phyloP scores from a whole-genome alignment of 2,113 vertebrate genomes.

The Zootoca vivipara region DNA sequence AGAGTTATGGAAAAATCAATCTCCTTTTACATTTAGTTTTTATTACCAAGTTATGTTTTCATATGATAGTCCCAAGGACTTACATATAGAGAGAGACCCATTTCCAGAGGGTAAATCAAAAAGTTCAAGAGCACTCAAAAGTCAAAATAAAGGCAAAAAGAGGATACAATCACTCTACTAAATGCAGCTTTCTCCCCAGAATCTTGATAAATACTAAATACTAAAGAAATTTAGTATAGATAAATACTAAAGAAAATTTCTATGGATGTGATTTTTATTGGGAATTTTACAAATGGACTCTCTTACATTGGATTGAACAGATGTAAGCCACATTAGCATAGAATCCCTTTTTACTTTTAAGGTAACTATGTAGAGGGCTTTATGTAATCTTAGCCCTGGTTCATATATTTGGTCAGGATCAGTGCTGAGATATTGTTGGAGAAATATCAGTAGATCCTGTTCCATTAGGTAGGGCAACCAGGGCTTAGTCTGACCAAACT shows the following conservation, averaged over 20 bases:
- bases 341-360: not conserved
- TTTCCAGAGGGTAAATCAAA: not conserved
- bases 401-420: not conserved
- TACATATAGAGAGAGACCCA: not conserved
- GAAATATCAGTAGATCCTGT: too few relatives aligned
- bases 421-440: not conserved
- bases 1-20: not conserved
- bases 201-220: not conserved
- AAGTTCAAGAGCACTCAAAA: not conserved
- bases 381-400: not conserved
- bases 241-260: not conserved
- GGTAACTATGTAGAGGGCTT: not conserved
- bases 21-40: conserved; percentile 28
- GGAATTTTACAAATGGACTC: not conserved
- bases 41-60: conserved; percentile 21
- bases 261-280: not conserved
- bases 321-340: not conserved
- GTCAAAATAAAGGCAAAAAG: not conserved
- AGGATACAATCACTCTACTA: not conserved
- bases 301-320: not conserved
- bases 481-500: too few relatives aligned
- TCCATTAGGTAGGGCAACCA: too few relatives aligned
- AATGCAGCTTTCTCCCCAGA: not conserved
- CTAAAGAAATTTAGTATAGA: too few relatives aligned
- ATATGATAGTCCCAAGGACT: not conserved